Conservation (phyloP, 2,888 invertebrate genomes). For the Plebejus argus region DNA sequence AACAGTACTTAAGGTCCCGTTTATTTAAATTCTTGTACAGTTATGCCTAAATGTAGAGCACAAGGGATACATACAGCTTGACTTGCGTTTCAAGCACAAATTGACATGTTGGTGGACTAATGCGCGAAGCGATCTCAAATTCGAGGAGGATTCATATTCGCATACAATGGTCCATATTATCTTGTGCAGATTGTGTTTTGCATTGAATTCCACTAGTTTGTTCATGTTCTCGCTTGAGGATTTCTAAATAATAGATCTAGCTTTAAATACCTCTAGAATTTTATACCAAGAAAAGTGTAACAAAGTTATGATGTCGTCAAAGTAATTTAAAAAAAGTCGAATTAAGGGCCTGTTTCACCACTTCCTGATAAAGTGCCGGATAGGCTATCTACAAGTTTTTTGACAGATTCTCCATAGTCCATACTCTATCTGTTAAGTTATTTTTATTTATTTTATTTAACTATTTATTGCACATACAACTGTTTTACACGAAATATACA, state of each 20-base stretch:
- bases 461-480: no score
- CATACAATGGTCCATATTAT: slow-evolving; percentile 44
- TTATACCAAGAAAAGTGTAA: neutral
- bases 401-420: no score
- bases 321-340: neutral
- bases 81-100: slow-evolving; percentile 40
- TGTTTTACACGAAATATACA: no score
- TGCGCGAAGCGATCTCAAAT: slow-evolving; percentile 40
- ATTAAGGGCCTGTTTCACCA: no score
- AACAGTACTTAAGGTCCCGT: neutral
- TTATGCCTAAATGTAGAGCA: neutral
- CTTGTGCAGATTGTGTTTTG: slow-evolving; percentile 42
- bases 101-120: slow-evolving; percentile 38
- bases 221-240: slow-evolving; percentile 19
- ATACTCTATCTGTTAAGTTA: no score
- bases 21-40: neutral
- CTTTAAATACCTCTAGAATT: neutral
- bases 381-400: no score
- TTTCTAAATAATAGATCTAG: neutral
- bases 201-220: slow-evolving; percentile 37
- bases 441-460: no score
- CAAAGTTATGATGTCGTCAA: neutral
- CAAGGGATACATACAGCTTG: slow-evolving; percentile 30
- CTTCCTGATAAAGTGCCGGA: no score
- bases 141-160: slow-evolving; percentile 41